These are phyloP conservation scores for Busseola fusca DNA, from an alignment of 2,888 invertebrate genomes.

Conservation along the genomic window DNA sequence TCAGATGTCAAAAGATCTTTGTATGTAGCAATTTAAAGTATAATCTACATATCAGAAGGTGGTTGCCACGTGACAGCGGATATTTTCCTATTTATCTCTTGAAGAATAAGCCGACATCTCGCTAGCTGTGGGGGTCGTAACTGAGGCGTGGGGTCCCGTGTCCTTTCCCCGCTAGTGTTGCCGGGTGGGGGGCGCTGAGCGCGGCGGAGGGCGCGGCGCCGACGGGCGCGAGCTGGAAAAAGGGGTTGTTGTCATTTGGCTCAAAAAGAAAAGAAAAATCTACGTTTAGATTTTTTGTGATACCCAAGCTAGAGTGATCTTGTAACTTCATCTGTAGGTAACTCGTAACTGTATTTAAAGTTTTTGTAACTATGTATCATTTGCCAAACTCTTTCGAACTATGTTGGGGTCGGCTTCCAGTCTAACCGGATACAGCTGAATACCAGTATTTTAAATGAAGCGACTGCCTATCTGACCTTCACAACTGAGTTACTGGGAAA, in stretches of 20 bases:
- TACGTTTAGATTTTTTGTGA: slow-evolving; percentile 6
- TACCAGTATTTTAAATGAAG: too few relatives aligned
- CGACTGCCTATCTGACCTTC: too few relatives aligned
- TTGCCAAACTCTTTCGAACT: too few relatives aligned
- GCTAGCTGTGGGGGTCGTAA: slow-evolving; percentile 90
- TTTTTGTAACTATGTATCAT: neutral
- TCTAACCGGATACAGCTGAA: too few relatives aligned
- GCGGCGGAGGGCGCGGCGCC: slow-evolving; percentile 77
- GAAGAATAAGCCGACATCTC: slow-evolving; percentile 92
- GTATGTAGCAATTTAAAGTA: neutral
- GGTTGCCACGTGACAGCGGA: slow-evolving; percentile 92
- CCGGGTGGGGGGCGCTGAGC: slow-evolving; percentile 73
- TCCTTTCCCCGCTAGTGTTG: slow-evolving; percentile 63
- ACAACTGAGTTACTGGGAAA: too few relatives aligned
- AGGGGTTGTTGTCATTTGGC: neutral
- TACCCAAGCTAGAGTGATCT: slow-evolving; percentile 18
- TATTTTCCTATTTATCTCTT: slow-evolving; percentile 94
- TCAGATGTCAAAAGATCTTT: neutral
- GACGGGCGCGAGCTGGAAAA: slow-evolving; percentile 74
- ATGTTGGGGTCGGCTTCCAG: too few relatives aligned
- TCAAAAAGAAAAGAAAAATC: neutral
- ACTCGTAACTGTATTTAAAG: neutral
- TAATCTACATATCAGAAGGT: slow-evolving; percentile 56
- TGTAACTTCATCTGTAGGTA: neutral
- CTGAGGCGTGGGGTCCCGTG: slow-evolving; percentile 84